Conservation (phyloP, 2,113 vertebrate species). For the Scopus umbretta region DNA sequence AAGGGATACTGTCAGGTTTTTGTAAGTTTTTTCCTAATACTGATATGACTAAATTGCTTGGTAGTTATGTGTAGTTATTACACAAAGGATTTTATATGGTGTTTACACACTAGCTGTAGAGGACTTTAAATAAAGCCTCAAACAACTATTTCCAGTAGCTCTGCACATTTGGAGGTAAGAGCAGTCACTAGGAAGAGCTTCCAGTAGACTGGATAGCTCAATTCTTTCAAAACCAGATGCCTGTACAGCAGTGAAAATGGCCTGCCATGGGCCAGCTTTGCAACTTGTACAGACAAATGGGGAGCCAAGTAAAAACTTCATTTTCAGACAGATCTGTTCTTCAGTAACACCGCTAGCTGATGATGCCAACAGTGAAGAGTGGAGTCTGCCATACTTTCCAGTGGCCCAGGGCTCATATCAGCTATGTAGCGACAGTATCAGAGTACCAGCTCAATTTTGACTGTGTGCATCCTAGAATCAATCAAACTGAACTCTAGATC, state of each 20-base stretch:
- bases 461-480: not conserved
- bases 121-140: not conserved
- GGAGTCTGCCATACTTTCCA: not conserved
- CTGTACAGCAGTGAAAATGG: not conserved
- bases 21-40: not conserved
- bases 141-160: not conserved
- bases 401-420: not conserved
- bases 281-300: not conserved
- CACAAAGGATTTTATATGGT: not conserved
- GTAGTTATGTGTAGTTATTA: not conserved
- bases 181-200: not conserved
- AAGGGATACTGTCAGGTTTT: not conserved
- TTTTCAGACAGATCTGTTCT: not conserved
- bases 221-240: not conserved
- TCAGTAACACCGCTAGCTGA: not conserved
- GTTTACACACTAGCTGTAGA: not conserved
- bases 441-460: not conserved
- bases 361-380: not conserved
- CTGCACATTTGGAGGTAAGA: not conserved
- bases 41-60: not conserved
- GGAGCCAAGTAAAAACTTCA: not conserved
- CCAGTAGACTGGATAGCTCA: not conserved
- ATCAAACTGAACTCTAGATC: not conserved
- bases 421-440: not conserved
- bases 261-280: not conserved